Conservation (phyloP, 2,888 invertebrate species). For the Erebia aethiops region DNA sequence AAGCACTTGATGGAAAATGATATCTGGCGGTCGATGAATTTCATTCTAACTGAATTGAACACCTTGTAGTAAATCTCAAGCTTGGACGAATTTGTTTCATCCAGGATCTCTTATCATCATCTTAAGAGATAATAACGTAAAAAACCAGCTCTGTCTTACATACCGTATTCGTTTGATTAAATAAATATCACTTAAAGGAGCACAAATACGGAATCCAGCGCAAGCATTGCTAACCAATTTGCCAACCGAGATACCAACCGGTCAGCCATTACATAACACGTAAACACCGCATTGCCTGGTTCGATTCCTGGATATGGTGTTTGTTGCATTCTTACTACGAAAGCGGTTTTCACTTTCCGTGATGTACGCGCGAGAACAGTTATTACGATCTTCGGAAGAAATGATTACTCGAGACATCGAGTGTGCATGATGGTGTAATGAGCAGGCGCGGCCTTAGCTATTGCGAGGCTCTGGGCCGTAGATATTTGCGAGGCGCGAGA, state of each 20-base stretch:
- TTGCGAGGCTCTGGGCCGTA: too few relatives aligned
- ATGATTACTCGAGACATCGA: neutral
- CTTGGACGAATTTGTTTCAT: too few relatives aligned
- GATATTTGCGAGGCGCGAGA: too few relatives aligned
- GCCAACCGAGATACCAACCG: constrained; percentile 23
- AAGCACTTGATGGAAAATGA: too few relatives aligned
- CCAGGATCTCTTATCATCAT: too few relatives aligned
- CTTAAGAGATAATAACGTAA: too few relatives aligned
- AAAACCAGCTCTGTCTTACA: too few relatives aligned
- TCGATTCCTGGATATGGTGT: constrained; percentile 53
- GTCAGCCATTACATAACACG: constrained; percentile 27
- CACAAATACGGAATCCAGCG: constrained; percentile 4
- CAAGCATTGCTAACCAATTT: constrained; percentile 23
- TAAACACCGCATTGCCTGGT: constrained; percentile 10
- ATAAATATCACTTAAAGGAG: neutral
- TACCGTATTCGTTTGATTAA: neutral
- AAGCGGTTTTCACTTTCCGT: constrained; percentile 69
- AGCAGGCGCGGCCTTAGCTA: too few relatives aligned
- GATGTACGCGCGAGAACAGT: constrained; percentile 61
- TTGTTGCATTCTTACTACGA: constrained; percentile 63
- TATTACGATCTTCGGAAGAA: neutral
- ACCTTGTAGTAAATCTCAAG: too few relatives aligned
- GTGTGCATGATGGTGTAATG: neutral
- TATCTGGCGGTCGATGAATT: too few relatives aligned
- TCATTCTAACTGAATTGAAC: too few relatives aligned